phyloP scores from a whole-genome alignment of 2,888 invertebrate species.

The Lochmaea crataegi region DNA sequence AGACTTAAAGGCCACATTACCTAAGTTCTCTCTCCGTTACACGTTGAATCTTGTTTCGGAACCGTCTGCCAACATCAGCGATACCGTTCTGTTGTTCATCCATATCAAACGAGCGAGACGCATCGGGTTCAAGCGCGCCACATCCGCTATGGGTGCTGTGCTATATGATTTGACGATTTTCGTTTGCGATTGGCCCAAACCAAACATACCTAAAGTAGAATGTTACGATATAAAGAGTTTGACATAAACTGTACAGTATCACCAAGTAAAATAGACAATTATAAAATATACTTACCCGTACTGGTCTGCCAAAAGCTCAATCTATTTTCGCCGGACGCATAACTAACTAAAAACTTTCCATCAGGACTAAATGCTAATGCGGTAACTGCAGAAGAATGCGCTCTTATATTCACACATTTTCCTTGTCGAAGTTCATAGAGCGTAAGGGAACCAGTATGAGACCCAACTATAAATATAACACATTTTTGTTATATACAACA shows the following conservation, averaged over 20 bases:
- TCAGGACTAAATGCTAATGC: constrained; percentile 97
- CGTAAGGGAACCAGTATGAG: constrained; percentile 91
- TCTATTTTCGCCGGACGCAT: constrained; percentile 92
- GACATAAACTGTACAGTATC: neutral
- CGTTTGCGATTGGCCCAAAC: constrained; percentile 96
- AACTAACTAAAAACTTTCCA: constrained; percentile 96
- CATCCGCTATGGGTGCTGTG: constrained; percentile 91
- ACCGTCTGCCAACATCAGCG: constrained; percentile 95
- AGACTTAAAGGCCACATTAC: constrained; percentile 58
- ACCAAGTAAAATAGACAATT: neutral
- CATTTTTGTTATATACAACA: too few relatives aligned
- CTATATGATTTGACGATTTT: constrained; percentile 96
- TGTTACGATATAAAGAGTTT: neutral
- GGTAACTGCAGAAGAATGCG: constrained; percentile 90
- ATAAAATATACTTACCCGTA: constrained; percentile 71
- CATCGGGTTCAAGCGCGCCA: constrained; percentile 87
- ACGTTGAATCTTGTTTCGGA: constrained; percentile 89
- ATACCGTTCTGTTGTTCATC: constrained; percentile 94
- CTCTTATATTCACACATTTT: constrained; percentile 93
- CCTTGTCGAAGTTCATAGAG: constrained; percentile 95
- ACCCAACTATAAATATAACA: constrained; percentile 75
- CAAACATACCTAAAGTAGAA: constrained; percentile 83
- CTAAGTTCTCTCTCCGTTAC: constrained; percentile 63
- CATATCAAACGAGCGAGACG: constrained; percentile 93
- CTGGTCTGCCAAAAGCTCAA: constrained; percentile 98